Evolutionary conservation across 1,140 invertebrate genomes (phyloP).

Genomic region (Epicauta chinensis): DNA sequence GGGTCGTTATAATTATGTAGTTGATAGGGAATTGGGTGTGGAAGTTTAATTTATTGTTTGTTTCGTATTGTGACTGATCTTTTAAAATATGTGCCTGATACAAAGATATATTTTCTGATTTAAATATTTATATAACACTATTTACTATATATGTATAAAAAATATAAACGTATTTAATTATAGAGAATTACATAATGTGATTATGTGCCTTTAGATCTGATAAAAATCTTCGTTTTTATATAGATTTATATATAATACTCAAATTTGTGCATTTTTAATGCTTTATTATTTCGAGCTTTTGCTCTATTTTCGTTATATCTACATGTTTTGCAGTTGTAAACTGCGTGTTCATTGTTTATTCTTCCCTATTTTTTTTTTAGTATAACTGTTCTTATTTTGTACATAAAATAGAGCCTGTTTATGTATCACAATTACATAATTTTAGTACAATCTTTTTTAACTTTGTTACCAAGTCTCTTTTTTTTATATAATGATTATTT

Average conservation of each 20-base stretch:
- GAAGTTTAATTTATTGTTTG: slow-evolving; percentile 53
- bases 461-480: slow-evolving; percentile 34
- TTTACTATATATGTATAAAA: too few relatives aligned
- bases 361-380: background rate
- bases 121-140: too few relatives aligned
- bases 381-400: too few relatives aligned
- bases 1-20: slow-evolving; percentile 58
- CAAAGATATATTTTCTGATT: slow-evolving; percentile 14
- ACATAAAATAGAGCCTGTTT: slow-evolving; percentile 17
- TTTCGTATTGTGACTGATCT: too few relatives aligned
- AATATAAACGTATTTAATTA: too few relatives aligned
- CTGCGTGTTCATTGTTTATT: slow-evolving; percentile 23
- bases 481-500: slow-evolving; percentile 22
- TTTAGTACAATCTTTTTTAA: slow-evolving; percentile 36
- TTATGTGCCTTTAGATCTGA: slow-evolving; percentile 33
- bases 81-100: too few relatives aligned
- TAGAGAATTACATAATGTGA: slow-evolving; percentile 21
- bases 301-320: slow-evolving; percentile 14
- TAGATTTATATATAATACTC: too few relatives aligned
- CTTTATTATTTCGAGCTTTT: slow-evolving; percentile 12
- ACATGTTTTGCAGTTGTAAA: slow-evolving; percentile 23
- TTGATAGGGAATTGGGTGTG: slow-evolving; percentile 60
- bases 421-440: slow-evolving; percentile 19
- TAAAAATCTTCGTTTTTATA: slow-evolving; percentile 12
- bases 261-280: slow-evolving; percentile 10